Conservation (phyloP, 2,888 invertebrate genomes). For the Noctua janthina region DNA sequence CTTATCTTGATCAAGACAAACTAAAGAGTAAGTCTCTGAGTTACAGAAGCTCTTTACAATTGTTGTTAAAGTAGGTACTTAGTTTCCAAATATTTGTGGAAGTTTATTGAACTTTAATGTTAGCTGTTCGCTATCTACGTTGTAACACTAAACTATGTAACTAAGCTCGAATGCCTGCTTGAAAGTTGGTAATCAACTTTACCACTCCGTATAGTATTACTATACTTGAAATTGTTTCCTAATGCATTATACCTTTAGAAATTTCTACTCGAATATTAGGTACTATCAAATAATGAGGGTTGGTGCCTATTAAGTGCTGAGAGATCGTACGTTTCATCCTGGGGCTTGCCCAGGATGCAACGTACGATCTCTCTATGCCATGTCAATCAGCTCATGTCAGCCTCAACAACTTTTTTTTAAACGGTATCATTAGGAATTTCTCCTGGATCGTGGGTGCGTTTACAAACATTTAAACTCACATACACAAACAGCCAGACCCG, state of each 20-base stretch:
- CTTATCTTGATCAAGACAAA: constrained; percentile 50
- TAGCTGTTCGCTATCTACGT: not conserved
- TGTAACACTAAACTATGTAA: not conserved
- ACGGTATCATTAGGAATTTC: too few relatives aligned
- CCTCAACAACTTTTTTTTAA: not conserved
- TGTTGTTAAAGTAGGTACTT: constrained; percentile 8
- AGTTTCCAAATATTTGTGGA: constrained; percentile 20
- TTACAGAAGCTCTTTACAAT: constrained; percentile 4
- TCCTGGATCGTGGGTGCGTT: too few relatives aligned
- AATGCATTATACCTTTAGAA: not conserved
- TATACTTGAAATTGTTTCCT: not conserved
- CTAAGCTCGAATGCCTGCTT: not conserved
- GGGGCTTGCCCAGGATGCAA: too few relatives aligned
- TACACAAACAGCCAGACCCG: too few relatives aligned
- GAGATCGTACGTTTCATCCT: not conserved
- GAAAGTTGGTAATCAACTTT: not conserved
- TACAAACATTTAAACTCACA: too few relatives aligned
- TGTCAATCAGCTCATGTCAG: not conserved
- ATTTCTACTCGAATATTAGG: not conserved
- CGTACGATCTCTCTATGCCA: too few relatives aligned
- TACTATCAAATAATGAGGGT: too few relatives aligned
- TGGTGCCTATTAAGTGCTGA: too few relatives aligned
- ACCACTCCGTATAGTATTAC: not conserved
- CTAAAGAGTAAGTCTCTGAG: constrained; percentile 27
- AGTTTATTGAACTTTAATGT: constrained; percentile 32